Conservation (phyloP, 1,140 invertebrate species). For the Potamilus streckersoni region DNA sequence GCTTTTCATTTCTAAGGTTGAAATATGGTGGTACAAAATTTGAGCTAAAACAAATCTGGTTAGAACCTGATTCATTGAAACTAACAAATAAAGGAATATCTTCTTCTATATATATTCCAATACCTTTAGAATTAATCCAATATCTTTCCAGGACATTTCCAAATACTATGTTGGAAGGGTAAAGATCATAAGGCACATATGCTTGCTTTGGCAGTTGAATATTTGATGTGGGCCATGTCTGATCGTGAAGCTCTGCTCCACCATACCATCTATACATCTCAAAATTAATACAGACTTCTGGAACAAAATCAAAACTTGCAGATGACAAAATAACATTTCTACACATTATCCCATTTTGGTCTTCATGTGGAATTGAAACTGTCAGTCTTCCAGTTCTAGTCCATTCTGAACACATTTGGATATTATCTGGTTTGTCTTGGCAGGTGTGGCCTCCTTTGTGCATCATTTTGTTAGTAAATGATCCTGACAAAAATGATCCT, state of each 20-base stretch:
- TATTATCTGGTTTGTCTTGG: too few species aligned
- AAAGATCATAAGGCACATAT: slow-evolving; percentile 42
- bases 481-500: too few species aligned
- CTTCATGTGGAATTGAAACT: too few species aligned
- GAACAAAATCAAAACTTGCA: slow-evolving; percentile 11
- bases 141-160: slow-evolving; percentile 54
- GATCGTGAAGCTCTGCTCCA: slow-evolving; percentile 64
- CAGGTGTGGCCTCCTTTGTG: too few species aligned
- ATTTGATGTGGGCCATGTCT: slow-evolving; percentile 67
- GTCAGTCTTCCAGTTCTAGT: too few species aligned
- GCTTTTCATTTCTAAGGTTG: slow-evolving; percentile 4
- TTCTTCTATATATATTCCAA: slow-evolving; percentile 50
- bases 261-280: slow-evolving; percentile 52
- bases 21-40: background rate
- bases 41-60: slow-evolving; percentile 27
- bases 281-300: slow-evolving; percentile 28
- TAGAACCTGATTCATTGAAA: slow-evolving; percentile 30
- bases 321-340: slow-evolving; percentile 5
- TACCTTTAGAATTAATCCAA: slow-evolving; percentile 57
- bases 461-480: too few species aligned
- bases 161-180: slow-evolving; percentile 21
- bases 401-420: too few species aligned
- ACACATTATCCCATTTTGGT: background rate
- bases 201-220: slow-evolving; percentile 45
- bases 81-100: slow-evolving; percentile 51